Conservation (phyloP, 37 sponge, comb jelly and placozoan genomes). For the Theonella swinhoei region DNA sequence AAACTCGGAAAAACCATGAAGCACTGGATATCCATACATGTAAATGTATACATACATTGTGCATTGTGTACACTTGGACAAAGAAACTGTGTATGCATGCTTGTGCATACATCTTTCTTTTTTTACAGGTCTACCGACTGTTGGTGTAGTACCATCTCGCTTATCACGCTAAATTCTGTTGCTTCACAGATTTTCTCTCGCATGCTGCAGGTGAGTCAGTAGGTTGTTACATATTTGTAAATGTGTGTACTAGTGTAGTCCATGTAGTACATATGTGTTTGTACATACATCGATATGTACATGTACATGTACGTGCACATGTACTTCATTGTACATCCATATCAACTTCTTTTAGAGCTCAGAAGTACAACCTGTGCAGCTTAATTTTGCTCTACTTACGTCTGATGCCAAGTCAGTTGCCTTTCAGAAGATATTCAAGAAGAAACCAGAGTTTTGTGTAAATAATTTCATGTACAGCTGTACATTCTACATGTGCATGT, state of each 20-base stretch:
- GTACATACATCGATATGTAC: too few relatives aligned
- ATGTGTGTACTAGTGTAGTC: too few relatives aligned
- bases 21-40: conserved; percentile 3
- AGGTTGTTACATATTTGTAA: too few relatives aligned
- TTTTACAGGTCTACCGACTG: conserved; percentile 51
- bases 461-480: too few relatives aligned
- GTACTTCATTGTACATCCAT: too few relatives aligned
- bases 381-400: conserved; percentile 20
- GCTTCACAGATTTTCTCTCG: conserved; percentile 54
- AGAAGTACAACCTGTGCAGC: conserved; percentile 46
- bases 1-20: too few relatives aligned
- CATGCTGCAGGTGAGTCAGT: conserved; percentile 17
- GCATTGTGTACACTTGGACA: not conserved
- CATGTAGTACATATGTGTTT: too few relatives aligned
- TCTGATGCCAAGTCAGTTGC: conserved; percentile 12
- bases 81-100: too few relatives aligned
- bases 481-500: too few relatives aligned
- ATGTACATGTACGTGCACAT: too few relatives aligned
- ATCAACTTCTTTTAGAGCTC: conserved; percentile 37
- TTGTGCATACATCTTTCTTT: not conserved
- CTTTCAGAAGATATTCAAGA: conserved; percentile 42
- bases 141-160: conserved; percentile 52
- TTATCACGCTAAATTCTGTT: conserved; percentile 54
- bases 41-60: not conserved
- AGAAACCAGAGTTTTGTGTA: conserved; percentile 33